Evolutionary conservation across 2,888 invertebrate species (phyloP).

Genomic region (Tinea pellionella): DNA sequence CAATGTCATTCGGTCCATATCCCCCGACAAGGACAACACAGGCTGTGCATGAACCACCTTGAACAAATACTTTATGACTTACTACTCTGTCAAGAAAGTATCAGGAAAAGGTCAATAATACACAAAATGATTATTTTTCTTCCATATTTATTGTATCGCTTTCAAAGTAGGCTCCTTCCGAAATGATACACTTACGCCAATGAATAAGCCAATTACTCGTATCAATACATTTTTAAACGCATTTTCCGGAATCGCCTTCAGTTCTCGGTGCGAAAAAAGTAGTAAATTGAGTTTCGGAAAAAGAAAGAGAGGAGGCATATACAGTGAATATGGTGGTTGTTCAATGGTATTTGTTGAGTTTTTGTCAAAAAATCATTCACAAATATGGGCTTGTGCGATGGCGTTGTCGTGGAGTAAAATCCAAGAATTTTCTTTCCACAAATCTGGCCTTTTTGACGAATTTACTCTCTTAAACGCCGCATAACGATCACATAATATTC

Average conservation of each 20-base stretch:
- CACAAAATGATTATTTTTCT: background rate
- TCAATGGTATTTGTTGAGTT: constrained; percentile 8
- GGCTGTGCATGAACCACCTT: constrained; percentile 15
- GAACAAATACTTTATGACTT: too few relatives aligned
- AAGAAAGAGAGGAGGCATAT: constrained; percentile 1
- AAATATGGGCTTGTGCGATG: too few relatives aligned
- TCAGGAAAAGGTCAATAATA: background rate
- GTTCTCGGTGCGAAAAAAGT: background rate
- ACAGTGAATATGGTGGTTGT: background rate
- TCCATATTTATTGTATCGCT: background rate
- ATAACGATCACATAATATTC: too few relatives aligned
- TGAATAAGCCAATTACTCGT: too few relatives aligned
- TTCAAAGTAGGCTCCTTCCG: background rate
- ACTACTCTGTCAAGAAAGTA: background rate
- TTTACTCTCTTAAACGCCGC: too few relatives aligned
- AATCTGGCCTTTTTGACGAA: too few relatives aligned
- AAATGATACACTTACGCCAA: constrained; percentile 2
- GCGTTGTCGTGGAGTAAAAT: too few relatives aligned
- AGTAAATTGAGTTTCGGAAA: background rate
- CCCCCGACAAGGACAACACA: too few relatives aligned
- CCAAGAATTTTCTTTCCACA: too few relatives aligned
- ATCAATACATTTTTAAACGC: background rate
- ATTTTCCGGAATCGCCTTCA: background rate
- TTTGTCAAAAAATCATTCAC: constrained; percentile 1
- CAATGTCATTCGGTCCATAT: too few relatives aligned